Percentiles rank a stretch among this genome's conserved stretches.
These are phyloP conservation scores for Papilio xuthus DNA, from an alignment of 1,140 invertebrate genomes.

Conservation along the genomic window DNA sequence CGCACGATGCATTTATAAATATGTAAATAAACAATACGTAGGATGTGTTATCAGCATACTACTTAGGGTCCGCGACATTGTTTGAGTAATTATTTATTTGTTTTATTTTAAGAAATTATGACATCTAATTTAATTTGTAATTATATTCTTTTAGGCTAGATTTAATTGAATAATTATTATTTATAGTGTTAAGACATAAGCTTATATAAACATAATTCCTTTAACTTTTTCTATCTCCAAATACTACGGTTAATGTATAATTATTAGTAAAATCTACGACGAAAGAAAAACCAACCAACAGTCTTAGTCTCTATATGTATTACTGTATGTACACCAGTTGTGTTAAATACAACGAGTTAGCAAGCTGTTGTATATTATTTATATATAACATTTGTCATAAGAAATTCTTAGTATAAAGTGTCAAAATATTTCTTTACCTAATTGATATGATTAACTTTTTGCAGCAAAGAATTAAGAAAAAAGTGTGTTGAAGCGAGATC, in stretches of 20 bases:
- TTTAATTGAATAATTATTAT: too few species aligned
- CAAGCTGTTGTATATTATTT: not conserved
- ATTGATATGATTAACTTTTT: conserved; percentile 23
- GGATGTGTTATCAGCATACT: not conserved
- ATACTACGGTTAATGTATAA: too few species aligned
- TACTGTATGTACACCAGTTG: not conserved
- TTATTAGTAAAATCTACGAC: too few species aligned
- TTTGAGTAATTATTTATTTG: not conserved
- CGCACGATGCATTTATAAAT: not conserved
- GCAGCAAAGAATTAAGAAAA: conserved; percentile 31
- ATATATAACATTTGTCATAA: not conserved
- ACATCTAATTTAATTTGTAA: too few species aligned
- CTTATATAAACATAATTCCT: too few species aligned
- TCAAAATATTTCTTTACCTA: not conserved
- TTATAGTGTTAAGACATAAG: too few species aligned
- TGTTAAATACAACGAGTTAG: not conserved
- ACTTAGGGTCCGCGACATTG: not conserved
- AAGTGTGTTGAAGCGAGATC: conserved; percentile 46
- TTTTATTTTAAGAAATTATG: too few species aligned
- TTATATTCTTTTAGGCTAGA: too few species aligned
- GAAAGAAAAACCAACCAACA: too few species aligned
- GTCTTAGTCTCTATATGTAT: not conserved
- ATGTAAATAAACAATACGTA: not conserved
- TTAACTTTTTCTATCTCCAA: too few species aligned
- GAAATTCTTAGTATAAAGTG: not conserved